A percentile compares a stretch with the other conserved stretches of the same genome.
Conservation (phyloP, 92 coral and sea anemone genomes). For the Parazoanthus atlanticus region DNA sequence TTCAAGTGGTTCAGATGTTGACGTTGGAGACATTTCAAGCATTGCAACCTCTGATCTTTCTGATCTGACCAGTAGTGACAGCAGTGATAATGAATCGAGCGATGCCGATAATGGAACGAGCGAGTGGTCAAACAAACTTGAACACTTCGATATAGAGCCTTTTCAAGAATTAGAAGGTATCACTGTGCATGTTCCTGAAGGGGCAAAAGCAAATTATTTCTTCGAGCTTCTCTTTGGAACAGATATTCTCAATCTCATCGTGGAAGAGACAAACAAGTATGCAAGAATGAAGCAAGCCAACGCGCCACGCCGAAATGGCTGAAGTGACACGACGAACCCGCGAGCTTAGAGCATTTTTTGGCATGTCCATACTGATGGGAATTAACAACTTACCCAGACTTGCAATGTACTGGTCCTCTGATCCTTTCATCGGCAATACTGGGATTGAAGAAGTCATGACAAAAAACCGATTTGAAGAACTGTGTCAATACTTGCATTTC, state of each 20-base stretch:
- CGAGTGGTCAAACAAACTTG: conserved; percentile 43
- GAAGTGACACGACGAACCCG: conserved; percentile 29
- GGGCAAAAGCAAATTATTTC: neutral
- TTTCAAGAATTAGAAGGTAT: conserved; percentile 20
- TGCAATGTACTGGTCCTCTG: conserved; percentile 57
- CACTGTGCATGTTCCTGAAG: conserved; percentile 1
- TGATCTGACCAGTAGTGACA: conserved; percentile 5
- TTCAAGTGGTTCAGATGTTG: neutral
- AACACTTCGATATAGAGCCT: neutral
- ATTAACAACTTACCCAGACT: conserved; percentile 50
- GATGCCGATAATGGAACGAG: conserved; percentile 13
- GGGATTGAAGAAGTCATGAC: conserved; percentile 48
- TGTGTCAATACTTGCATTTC: conserved; percentile 53
- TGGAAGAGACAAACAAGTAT: conserved; percentile 38
- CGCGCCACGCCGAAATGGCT: neutral
- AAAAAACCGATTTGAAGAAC: conserved; percentile 48
- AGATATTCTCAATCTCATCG: conserved; percentile 5
- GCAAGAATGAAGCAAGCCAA: conserved; percentile 20
- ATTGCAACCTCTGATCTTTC: conserved; percentile 10
- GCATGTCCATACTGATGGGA: conserved; percentile 48
- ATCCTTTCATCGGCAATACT: conserved; percentile 48
- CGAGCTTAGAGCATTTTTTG: conserved; percentile 45
- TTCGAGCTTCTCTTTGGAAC: conserved; percentile 27
- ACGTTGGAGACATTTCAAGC: neutral
- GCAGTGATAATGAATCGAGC: neutral